Conservation (phyloP, 2,113 vertebrate genomes). For the Malurus alboscapulatus region DNA sequence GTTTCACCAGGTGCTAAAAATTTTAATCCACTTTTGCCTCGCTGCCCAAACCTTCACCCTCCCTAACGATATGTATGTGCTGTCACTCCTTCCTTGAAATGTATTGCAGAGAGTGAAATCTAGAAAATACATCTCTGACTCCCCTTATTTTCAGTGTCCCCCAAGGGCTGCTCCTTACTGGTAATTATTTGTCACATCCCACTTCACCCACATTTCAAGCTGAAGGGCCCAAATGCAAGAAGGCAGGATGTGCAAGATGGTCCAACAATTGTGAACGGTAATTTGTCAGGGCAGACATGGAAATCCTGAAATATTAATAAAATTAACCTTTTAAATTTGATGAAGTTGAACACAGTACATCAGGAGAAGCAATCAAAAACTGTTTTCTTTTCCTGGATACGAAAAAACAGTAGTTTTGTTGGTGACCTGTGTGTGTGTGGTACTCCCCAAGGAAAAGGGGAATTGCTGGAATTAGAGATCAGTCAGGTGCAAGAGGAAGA, state of each 20-base stretch:
- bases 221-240: neutral
- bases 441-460: neutral
- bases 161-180: neutral
- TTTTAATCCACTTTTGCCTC: neutral
- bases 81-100: neutral
- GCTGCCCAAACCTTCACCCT: neutral
- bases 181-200: neutral
- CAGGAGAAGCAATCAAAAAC: neutral
- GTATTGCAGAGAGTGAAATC: neutral
- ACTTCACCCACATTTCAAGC: neutral
- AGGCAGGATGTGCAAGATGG: neutral
- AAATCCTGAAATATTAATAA: neutral
- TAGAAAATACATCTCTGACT: neutral
- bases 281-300: neutral
- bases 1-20: neutral
- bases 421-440: neutral
- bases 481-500: neutral
- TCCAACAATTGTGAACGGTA: fast-evolving
- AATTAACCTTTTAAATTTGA: neutral
- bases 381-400: neutral
- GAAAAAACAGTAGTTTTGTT: neutral
- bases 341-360: neutral
- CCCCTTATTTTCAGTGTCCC: neutral
- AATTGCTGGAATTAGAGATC: neutral
- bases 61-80: neutral